Percentiles rank a stretch among this genome's conserved stretches.
phyloP scores from a whole-genome alignment of 64 coral and sea anemone species.

The Porites australiensis region DNA sequence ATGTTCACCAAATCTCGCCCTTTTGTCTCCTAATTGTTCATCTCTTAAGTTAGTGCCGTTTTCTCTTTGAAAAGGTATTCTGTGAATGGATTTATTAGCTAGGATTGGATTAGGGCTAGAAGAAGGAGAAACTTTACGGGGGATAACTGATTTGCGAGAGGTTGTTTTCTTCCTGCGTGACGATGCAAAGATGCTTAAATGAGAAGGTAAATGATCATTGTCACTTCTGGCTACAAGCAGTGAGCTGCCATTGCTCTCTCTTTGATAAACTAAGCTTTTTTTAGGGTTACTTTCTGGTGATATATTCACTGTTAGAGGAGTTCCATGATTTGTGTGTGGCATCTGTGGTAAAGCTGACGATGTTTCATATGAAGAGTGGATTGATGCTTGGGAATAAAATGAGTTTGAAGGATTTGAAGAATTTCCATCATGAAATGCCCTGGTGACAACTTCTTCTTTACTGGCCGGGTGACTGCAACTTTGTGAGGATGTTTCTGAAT shows the following conservation, averaged over 20 bases:
- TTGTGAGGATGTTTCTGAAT: constrained; percentile 8
- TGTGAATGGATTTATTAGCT: neutral
- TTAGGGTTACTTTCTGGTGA: constrained; percentile 22
- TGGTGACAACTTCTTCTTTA: neutral
- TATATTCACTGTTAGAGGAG: constrained; percentile 20
- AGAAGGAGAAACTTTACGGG: neutral
- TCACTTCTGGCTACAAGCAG: constrained; percentile 27
- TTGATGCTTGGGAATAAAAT: neutral
- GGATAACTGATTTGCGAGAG: constrained; percentile 19
- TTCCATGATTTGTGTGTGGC: neutral
- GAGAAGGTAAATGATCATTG: constrained; percentile 4
- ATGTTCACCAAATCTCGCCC: neutral
- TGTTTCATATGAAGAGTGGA: neutral
- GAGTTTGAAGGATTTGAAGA: neutral
- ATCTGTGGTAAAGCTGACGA: neutral
- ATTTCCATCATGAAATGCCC: neutral
- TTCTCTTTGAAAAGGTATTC: neutral
- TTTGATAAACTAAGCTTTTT: neutral
- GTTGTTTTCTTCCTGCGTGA: constrained; percentile 41
- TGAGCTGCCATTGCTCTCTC: neutral
- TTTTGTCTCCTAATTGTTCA: neutral
- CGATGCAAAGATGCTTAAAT: neutral
- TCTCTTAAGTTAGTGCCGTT: neutral
- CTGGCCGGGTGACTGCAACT: neutral
- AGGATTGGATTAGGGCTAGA: neutral